These are phyloP conservation scores for Drosophila helvetica DNA, from an alignment of 2,888 invertebrate genomes.

Conservation along the genomic window DNA sequence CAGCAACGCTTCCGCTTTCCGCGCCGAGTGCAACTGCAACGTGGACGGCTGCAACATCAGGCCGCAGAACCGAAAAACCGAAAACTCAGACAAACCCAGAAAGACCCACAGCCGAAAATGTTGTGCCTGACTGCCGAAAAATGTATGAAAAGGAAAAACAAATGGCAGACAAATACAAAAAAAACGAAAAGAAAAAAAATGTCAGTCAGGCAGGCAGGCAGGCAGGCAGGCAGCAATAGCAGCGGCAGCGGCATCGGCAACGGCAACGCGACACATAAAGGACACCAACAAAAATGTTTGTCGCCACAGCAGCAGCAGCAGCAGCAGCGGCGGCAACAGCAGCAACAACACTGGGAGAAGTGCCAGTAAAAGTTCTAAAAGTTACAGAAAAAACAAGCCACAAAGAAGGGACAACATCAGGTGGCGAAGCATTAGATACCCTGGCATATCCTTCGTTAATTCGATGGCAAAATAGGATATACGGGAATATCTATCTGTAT, in stretches of 20 bases:
- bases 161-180: conserved; percentile 2
- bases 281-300: conserved; percentile 51
- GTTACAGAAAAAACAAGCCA: conserved; percentile 27
- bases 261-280: conserved; percentile 49
- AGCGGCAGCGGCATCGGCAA: conserved; percentile 31
- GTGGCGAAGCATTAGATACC: background rate
- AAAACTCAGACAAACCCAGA: conserved; percentile 38
- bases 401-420: background rate
- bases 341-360: conserved; percentile 27
- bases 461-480: too few relatives aligned
- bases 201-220: conserved; percentile 35
- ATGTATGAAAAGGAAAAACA: conserved; percentile 29
- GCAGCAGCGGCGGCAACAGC: conserved; percentile 27
- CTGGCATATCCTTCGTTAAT: background rate
- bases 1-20: conserved; percentile 74
- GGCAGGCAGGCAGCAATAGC: conserved; percentile 19
- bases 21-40: conserved; percentile 76
- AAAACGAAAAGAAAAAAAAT: conserved; percentile 24
- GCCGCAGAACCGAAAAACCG: conserved; percentile 55
- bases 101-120: conserved; percentile 59
- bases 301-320: conserved; percentile 36
- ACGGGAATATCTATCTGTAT: too few relatives aligned
- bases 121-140: conserved; percentile 73
- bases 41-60: conserved; percentile 59
- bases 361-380: conserved; percentile 32